phyloP scores from a whole-genome alignment of 2,797 vertebrate genomes.

The Huso huso region DNA sequence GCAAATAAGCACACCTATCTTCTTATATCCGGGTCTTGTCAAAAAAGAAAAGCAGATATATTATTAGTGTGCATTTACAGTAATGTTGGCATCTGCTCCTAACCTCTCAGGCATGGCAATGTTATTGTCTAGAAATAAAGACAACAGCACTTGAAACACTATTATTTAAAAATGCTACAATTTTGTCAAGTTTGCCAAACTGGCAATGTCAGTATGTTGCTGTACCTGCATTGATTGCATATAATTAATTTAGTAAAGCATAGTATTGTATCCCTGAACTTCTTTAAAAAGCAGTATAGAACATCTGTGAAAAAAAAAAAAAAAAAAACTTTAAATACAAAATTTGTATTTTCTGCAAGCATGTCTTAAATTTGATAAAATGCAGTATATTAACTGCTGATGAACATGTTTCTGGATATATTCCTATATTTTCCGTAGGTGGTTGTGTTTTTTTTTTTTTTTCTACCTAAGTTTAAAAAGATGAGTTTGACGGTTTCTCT shows the following conservation, averaged over 20 bases:
- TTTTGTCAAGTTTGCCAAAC: slow-evolving; percentile 37
- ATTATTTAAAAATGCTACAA: slow-evolving; percentile 53
- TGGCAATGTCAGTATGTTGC: slow-evolving; percentile 17
- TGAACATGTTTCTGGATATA: too few relatives aligned
- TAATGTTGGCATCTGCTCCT: too few relatives aligned
- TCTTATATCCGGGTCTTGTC: too few relatives aligned
- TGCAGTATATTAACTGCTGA: too few relatives aligned
- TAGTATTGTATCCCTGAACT: slow-evolving; percentile 73
- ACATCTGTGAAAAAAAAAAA: not conserved
- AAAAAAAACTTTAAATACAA: slow-evolving; percentile 6
- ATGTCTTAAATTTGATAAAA: too few relatives aligned
- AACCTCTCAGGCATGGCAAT: slow-evolving; percentile 31
- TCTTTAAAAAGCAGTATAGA: slow-evolving; percentile 10
- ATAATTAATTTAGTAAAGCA: slow-evolving; percentile 68
- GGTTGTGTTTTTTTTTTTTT: too few relatives aligned
- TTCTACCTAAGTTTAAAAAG: too few relatives aligned
- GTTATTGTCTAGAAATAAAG: slow-evolving; percentile 39
- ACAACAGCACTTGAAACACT: slow-evolving; percentile 49
- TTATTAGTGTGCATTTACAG: too few relatives aligned
- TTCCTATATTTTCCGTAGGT: too few relatives aligned
- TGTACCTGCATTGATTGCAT: slow-evolving; percentile 61
- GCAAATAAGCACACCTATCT: too few relatives aligned
- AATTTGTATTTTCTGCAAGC: not conserved
- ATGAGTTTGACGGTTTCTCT: too few relatives aligned
- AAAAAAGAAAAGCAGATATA: too few relatives aligned